Percentiles rank a stretch among this genome's conserved stretches.
Conservation (phyloP, 2,113 vertebrate genomes). For the Sylvicapra grimmia region DNA sequence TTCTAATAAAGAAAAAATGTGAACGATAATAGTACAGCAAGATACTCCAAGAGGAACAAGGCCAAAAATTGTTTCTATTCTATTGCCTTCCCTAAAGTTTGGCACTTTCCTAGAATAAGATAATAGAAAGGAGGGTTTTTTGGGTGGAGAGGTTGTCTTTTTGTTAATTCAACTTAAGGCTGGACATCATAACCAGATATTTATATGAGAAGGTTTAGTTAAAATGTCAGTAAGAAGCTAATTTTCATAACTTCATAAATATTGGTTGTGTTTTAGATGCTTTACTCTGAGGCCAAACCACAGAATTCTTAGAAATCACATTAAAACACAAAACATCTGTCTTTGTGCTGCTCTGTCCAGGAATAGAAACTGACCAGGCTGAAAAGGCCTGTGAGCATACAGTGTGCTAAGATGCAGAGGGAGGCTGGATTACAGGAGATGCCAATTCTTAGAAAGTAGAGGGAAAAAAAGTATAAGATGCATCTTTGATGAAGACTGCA, state of each 20-base stretch:
- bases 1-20: background rate
- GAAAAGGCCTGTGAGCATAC: too few relatives aligned
- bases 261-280: background rate
- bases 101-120: background rate
- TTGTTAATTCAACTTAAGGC: background rate
- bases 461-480: background rate
- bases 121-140: background rate
- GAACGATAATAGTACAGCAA: background rate
- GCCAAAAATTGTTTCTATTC: background rate
- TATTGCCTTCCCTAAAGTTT: background rate
- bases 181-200: background rate
- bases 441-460: background rate
- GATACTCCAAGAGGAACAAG: background rate
- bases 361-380: background rate
- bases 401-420: too few relatives aligned
- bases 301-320: background rate
- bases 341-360: background rate
- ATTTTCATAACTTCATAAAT: background rate
- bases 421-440: background rate
- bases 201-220: background rate
- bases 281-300: background rate
- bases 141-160: background rate
- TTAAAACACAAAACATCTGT: background rate
- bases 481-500: background rate
- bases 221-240: background rate